phyloP scores from a whole-genome alignment of 2,888 invertebrate species.

The Anarsia innoxiella region DNA sequence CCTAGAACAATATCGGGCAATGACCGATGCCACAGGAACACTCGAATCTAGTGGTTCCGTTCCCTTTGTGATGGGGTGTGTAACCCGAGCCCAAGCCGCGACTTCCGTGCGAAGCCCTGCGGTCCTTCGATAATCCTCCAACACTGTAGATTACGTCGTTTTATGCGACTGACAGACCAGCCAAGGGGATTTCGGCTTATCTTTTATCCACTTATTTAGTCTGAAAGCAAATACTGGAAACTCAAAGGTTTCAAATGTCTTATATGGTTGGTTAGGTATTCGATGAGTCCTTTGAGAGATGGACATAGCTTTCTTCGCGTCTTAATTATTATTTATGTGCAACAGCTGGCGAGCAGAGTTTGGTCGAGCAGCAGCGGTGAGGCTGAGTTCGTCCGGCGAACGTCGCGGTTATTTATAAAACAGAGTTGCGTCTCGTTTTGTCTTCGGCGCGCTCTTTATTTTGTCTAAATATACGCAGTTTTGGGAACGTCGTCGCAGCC shows the following conservation, averaged over 20 bases:
- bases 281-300: constrained; percentile 31
- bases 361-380: constrained; percentile 50
- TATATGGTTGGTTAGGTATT: too few species aligned
- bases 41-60: constrained; percentile 57
- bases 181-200: constrained; percentile 6
- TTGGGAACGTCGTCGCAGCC: constrained; percentile 70
- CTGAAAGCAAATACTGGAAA: too few species aligned
- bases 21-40: constrained; percentile 44
- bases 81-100: constrained; percentile 58
- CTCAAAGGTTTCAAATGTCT: too few species aligned
- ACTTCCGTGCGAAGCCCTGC: constrained; percentile 70
- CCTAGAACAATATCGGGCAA: constrained; percentile 31
- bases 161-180: background rate
- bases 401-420: constrained; percentile 73
- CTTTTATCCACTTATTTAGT: constrained; percentile 8
- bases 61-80: constrained; percentile 52
- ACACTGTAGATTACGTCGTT: constrained; percentile 31
- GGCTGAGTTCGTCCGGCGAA: constrained; percentile 67
- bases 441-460: constrained; percentile 74
- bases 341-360: constrained; percentile 71
- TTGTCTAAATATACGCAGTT: constrained; percentile 76
- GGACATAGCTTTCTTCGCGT: constrained; percentile 59
- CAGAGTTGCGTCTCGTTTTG: constrained; percentile 75
- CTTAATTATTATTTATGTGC: constrained; percentile 74
- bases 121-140: constrained; percentile 49